Evolutionary conservation across 2,113 vertebrate species (phyloP), one percentile per base, ranked within the genome.

Genomic region (Aptenodytes forsteri): DNA sequence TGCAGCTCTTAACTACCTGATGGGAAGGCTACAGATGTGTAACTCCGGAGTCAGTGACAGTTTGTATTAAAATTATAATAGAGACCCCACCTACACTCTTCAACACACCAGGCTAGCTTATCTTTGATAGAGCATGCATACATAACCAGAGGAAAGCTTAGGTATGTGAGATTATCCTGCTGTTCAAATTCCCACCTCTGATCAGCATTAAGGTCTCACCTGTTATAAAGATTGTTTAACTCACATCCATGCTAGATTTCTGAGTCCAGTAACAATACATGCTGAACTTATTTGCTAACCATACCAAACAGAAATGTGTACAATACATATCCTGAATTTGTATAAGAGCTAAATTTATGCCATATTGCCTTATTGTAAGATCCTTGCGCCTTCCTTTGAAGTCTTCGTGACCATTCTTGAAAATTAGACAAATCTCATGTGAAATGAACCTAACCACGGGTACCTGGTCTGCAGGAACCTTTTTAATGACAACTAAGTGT

Each of bases 341-440:
- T 38, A 1, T 16, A 62, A 87, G 29, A 23, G 2, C 20, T 89
- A 29, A 71, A 32, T 42, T 55, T 71, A 42, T 64, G 44, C 34
- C 2, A 0, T 1, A 1, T 40, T 50, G n/a, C 22, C 27, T 59
- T 59, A 16, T 6, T 70, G 46, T 15, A 89, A 61, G 20, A 46
- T 89, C 19, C 38, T 89, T 78, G 38, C 3, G 9, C 27, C 18
- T 89, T 67, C 18, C 17, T 47, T 64, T 67, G 49, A 90, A 54
- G 21, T 30, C 52, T 52, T 50, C 2, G 1, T 44, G 47, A 46
- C 25, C 12, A 8, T 29, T 92, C 47, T 62, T 49, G 20, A 61
- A 52, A 34, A 78, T 40, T 3, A 67, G 12, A 65, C 15, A 38
- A 21, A 30, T 50, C n/a, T 91, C 52, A 22, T 5, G 18, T 47